Base-by-base conservation (phyloP, 2,113 vertebrate species). In the Otocyon megalotis region DNA sequence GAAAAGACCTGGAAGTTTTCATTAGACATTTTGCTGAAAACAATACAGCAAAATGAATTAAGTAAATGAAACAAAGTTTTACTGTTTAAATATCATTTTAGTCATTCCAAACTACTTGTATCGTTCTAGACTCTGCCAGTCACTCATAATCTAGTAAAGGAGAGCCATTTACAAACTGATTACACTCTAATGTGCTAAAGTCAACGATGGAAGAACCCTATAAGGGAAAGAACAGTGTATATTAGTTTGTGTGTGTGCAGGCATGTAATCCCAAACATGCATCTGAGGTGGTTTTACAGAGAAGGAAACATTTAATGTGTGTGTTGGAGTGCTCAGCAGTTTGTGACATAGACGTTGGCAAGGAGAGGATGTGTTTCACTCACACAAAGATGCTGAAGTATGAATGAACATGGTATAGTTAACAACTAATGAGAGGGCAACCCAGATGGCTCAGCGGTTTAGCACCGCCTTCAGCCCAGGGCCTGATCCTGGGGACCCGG, bases 11-110 rank as follows among this genome's bases (percentile, higher is more conserved):
- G 24, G 63, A 86, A 85, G 84, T 53, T 97, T 97, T 96, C 90
- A 79, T 97, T 97, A 93, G 35, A 86, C 1, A 92, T 79, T 88
- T 97, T 90, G 50, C 92, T 97, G 97, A 86, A 97, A 43, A 95
- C 22, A 94, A 35, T n/a, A 74, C 7, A 54, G 9, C 0, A 48
- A 96, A 95, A 3, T 84, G 19, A 56, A 37, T 65, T 96, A 96
- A 90, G 81, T 63, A 92, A 77, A 80, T 8, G 28, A 94, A 91
- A 91, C 80, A 54, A 83, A 19, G 3, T 96, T 95, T 74, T 95
- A 58, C 62, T 97, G 22, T 97, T 82, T 88, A 85, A 77, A 81
- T 88, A 87, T 54, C 90, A 35, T 90, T 97, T 95, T 58, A 94
- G 12, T 32, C 20, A 95, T 32, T 43, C 9, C 86, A 80, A 83